Evolutionary conservation across 1,140 invertebrate genomes (phyloP).

Genomic region (Diorhabda carinulata): DNA sequence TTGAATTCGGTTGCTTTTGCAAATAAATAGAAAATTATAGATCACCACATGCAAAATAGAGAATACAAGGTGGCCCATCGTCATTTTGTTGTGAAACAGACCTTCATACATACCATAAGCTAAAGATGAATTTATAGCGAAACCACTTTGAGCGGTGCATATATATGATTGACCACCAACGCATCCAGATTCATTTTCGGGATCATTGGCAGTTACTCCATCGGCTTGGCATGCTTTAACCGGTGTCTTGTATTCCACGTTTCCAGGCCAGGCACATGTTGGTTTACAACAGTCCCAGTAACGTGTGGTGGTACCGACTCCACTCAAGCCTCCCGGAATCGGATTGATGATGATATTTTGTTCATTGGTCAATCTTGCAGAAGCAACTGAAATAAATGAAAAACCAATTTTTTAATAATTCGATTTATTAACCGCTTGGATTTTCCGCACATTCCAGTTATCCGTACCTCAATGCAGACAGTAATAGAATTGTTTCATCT

Average conservation of each 20-base stretch:
- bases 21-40: no score
- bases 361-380: not conserved
- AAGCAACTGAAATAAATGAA: not conserved
- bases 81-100: no score
- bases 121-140: not conserved
- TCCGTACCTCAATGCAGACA: no score
- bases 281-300: conserved; percentile 33
- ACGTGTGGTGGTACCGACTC: conserved; percentile 20
- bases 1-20: no score
- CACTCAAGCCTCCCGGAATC: conserved; percentile 16
- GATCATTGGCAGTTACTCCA: conserved; percentile 20
- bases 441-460: no score
- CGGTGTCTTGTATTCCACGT: conserved; percentile 14
- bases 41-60: no score
- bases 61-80: no score
- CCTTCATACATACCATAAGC: not conserved
- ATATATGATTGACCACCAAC: conserved; percentile 7
- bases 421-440: no score
- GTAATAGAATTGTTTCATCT: no score
- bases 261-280: conserved; percentile 26
- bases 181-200: conserved; percentile 22
- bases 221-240: conserved; percentile 20
- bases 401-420: no score
- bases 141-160: not conserved
- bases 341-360: not conserved